These are phyloP conservation scores for Drosophila kambysellisi DNA, from an alignment of 2,888 invertebrate genomes.

Conservation along the genomic window DNA sequence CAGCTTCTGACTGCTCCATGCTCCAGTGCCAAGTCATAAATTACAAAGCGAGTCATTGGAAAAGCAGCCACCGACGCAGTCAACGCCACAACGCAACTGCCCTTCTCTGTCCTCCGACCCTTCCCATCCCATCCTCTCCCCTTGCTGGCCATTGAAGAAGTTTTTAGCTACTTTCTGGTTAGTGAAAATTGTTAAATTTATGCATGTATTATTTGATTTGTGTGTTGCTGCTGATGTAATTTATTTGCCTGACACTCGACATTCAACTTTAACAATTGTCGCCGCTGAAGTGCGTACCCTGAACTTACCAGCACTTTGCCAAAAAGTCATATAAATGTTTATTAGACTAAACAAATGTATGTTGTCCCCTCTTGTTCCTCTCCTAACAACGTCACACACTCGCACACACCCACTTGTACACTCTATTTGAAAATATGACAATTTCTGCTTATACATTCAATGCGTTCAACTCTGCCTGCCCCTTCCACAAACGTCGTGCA, in stretches of 20 bases:
- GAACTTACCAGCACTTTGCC: slow-evolving; percentile 53
- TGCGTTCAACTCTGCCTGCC: slow-evolving; percentile 65
- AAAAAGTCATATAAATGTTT: slow-evolving; percentile 75
- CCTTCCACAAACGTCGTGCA: slow-evolving; percentile 25
- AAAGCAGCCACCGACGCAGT: slow-evolving; percentile 63
- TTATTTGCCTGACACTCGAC: slow-evolving; percentile 52
- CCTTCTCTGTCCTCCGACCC: not conserved
- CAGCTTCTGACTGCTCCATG: slow-evolving; percentile 39
- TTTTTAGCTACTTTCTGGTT: slow-evolving; percentile 67
- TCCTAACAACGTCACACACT: slow-evolving; percentile 1
- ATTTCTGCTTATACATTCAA: slow-evolving; percentile 74
- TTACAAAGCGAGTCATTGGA: slow-evolving; percentile 80
- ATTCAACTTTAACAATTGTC: slow-evolving; percentile 36
- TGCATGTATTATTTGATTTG: slow-evolving; percentile 76
- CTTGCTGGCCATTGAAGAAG: slow-evolving; percentile 23
- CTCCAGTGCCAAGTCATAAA: slow-evolving; percentile 80
- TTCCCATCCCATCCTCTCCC: not conserved
- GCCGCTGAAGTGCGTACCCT: slow-evolving; percentile 22
- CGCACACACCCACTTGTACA: slow-evolving; percentile 57
- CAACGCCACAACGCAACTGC: slow-evolving; percentile 22
- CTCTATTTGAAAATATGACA: slow-evolving; percentile 80
- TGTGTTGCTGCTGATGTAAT: slow-evolving; percentile 69
- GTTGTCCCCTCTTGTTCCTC: slow-evolving; percentile 3
- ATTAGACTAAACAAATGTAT: slow-evolving; percentile 72
- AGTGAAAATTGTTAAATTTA: slow-evolving; percentile 78